Evolutionary conservation across 2,113 vertebrate species (phyloP), one percentile per base, ranked within the genome.

Genomic region (Thymallus thymallus): DNA sequence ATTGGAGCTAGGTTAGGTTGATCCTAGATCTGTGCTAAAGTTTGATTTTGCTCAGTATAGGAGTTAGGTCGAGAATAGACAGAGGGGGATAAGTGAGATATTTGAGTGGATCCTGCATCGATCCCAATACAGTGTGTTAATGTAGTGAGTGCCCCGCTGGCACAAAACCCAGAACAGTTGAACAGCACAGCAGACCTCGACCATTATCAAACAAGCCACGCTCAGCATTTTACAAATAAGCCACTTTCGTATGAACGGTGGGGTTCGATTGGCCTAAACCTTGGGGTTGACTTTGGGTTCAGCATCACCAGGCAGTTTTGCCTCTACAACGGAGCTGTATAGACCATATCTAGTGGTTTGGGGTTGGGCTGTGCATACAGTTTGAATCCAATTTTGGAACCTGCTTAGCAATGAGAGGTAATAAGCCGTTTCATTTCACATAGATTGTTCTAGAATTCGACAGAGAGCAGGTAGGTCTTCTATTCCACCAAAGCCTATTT

Each of bases 151-250:
- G 82, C 80, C 68, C 73, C 75, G 69, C 71, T 90, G 87, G 83
- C 85, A 84, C 58, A 71, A 84, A 78, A 22, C 68, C 67, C 76
- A 55, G 80, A 85, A 67, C 75, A 69, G 71, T 74, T 81, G 69
- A 82, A 81, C 78, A 81, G 82, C 82, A 29, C 86, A 84, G 83
- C 84, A 84, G 30, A 80, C 63, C 76, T 68, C 65, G 76, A 76
- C 74, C 75, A 81, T 89, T 81, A 84, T 81, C 74, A 80, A 86
- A 88, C 71, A 45, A 46, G 64, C 70, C 72, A 5, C 64, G 70
- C 82, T 88, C 85, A 87, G 86, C 85, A 76, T 76, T 79, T 81
- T 77, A 58, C 66, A 85, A 82, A 86, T 76, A 80, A 74, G 64
- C 71, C 58, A 6, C 26, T 70, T 62, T 73, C 61, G 20, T 64